Base-by-base conservation (phyloP, 2,797 vertebrate species). In the Chromobotia macracanthus region DNA sequence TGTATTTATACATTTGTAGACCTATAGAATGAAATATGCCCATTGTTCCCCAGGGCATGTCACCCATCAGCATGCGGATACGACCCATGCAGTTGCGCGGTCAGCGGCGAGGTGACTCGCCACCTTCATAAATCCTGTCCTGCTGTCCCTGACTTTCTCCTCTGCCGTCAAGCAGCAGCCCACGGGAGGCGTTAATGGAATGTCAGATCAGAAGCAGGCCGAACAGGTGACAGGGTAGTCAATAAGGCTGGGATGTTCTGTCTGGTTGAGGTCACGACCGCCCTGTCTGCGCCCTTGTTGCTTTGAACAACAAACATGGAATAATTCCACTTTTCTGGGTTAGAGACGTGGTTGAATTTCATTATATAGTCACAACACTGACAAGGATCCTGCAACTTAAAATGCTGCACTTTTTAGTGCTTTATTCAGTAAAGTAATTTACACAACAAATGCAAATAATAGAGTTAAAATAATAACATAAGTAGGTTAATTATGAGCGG, bases 11-110 rank as follows among this genome's bases (percentile, higher is more conserved):
- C 23, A 28, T 31, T 11, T 25, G 16, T 64, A 61, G 70, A 53
- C 44, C 7, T 60, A 56, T 72, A 23, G 18, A 76, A 28, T 77
- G 51, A 77, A 44, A 53, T 78, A 60, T 55, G 73, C 58, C 55
- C 66, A 44, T 69, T 25, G 25, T 41, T 68, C 38, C 66, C 25
- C 50, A 72, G 48, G 23, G 58, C 46, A 79, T 18, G 3, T 18
- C 12, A 9, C 50, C 64, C 69, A 79, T 64, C 77, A 65, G 60
- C 72, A 79, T 79, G 58, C 60, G 31, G 50, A 72, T 31, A 64
- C 89, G 88, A 90, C 89, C 89, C 89, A 88, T 89, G 85, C 88
- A 90, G 86, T 84, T 87, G 86, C 80, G 84, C 81, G 86, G 89
- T 90, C 90, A 90, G 89, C 78, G 80, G 15, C 81, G 84, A 86